Base-by-base conservation (phyloP, 1,140 invertebrate genomes). In the Pseudomyrmex concolor region DNA sequence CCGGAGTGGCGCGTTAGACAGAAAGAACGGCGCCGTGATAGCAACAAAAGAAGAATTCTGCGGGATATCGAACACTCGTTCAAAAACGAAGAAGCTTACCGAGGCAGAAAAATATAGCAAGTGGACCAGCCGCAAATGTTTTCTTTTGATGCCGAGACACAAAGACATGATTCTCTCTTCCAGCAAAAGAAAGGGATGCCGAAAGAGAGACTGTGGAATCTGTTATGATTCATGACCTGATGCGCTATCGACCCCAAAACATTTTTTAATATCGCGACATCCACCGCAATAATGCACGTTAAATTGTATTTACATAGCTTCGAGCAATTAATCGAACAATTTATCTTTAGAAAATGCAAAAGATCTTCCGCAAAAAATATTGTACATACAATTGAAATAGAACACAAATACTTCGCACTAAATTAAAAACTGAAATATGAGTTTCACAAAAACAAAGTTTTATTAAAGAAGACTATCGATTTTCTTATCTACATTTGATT, bases 51-150 rank as follows among this genome's bases (percentile, higher is more conserved):
- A 82, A 64, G 59, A 82, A 64, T 17, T 84, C 54, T 71, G 72
- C 13, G 74, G 62, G 63, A 80, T 71, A 67, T 68, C 84, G 15
- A 77, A 76, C 17, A 55, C 34, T 77, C 74, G 77, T 17, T 60
- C n/a, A 34, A 87, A 88, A 71, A 87, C 82, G 70, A 71, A 87
- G 43, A 59, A 81, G 80, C 76, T 68, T 34, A 82, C 19, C n/a
- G 82, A 57, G 19, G 74, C 15, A 15, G 86, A 88, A 84, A 87
- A 87, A 87, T 88, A 84, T 87, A 66, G 70, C 86, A 87, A 59
- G 43, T 70, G 74, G 68, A 84, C 74, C 74, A 48, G 83, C 48
- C 64, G 55, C 60, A 82, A 80, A 87, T 51, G 72, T 84, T 87
- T 74, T 60, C 60, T 78, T 68, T 50, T 59, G 55, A 80, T 22